Evolutionary conservation across 1,140 invertebrate species (phyloP), one percentile per base, ranked within the genome.

Genomic region (Bombus waltoni): DNA sequence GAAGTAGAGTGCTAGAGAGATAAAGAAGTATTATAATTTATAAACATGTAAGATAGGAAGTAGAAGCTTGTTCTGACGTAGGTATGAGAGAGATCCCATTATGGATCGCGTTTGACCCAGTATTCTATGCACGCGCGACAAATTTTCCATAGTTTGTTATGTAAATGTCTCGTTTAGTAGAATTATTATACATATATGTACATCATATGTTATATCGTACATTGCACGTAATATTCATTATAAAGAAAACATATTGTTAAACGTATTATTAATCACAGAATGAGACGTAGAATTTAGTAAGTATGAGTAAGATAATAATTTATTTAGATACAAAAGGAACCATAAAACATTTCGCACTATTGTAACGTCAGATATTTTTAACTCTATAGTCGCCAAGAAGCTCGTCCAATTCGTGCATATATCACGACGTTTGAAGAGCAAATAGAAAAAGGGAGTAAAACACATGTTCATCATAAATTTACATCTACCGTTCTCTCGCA

Each of bases 381-480:
- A 65, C n/a, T 42, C 62, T 22, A 42, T n/a, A 35, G 1, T 65
- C 42, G n/a, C 38, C 8, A 42, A 10, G 15, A 62, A 35, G 44
- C 11, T 3, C 6, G 47, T 68, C 25, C 25, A 32, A 42, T 44
- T 35, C 44, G 10, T 9, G 40, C 9, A 28, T 57, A 35, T 18
- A 42, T n/a, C 65, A 18, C 5, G 18, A 9, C 18, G 53, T 35
- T 42, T 35, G 15, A 68, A 47, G 18, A n/a, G 28, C 42, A 68
- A 83, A 83, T 38, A 40, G 62, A 40, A 74, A 59, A 42, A 71
- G 44, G 22, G 22, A 3, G 65, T 83, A 40, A 83, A 78, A 59
- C 82, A 78, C 28, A n/a, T 38, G 82, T 84, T 76, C 62, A 9
- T 83, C 35, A 57, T 75, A 65, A 66, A 82, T 73, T 74, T 72